Evolutionary conservation across 2,888 invertebrate genomes (phyloP), one percentile per base, ranked within the genome.

Genomic region (Melolontha melolontha): DNA sequence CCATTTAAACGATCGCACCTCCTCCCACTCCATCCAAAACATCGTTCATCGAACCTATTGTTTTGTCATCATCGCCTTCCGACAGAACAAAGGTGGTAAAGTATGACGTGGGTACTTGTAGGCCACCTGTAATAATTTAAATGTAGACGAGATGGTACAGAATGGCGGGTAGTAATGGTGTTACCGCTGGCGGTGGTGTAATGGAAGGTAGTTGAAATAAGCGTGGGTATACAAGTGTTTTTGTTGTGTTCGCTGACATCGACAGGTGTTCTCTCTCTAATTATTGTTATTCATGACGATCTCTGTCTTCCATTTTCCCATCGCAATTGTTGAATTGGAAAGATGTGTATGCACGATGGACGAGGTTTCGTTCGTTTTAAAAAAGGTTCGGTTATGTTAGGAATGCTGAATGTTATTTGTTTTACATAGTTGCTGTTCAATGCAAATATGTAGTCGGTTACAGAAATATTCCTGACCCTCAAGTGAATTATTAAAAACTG

Each of bases 21-120:
- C 27, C 14, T 34, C 59, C 59, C 47, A 47, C 16, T 47, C 16
- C 34, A 47, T 14, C 34, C 1, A 11, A 2, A 8, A n/a, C 47
- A n/a, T 62, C 59, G 59, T 62, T 62, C 59, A 62, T 49, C 59
- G 59, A 62, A 62, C 59, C 59, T 62, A 62, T 62, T 62, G 59
- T 62, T 17, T 22, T 49, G 16, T 17, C 22, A 22, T 49, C 49
- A 17, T 17, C 22, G 22, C 49, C 22, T 49, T 11, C 22, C 17
- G 49, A 52, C 29, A 29, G 29, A 29, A 52, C 29, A 29, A 29
- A 29, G 51, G 34, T 12, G 51, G 29, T 34, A 34, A 34, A 52
- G 29, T 52, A 29, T 34, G 51, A 52, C 29, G 51, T 29, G 34
- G 51, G 51, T 52, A 52, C 29, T 34, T 8, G 51, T 10, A 27